Evolutionary conservation across 2,113 vertebrate species (phyloP).

Genomic region (Notothenia coriiceps): DNA sequence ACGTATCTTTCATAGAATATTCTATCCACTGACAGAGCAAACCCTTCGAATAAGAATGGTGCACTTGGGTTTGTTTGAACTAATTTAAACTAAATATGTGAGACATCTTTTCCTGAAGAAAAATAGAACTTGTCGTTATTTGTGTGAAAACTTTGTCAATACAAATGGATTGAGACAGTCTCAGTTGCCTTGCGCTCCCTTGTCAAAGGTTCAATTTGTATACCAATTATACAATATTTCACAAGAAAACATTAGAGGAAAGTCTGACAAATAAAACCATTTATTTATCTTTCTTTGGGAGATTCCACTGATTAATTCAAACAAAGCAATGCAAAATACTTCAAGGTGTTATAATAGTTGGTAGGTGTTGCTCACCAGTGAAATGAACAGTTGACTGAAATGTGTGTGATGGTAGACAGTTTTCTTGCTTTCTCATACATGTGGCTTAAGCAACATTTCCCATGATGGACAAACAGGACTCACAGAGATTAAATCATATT

Average conservation of each 20-base stretch:
- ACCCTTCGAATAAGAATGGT: background rate
- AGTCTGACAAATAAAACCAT: background rate
- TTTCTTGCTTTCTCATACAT: background rate
- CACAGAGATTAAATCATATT: slow-evolving; percentile 12
- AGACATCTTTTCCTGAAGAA: background rate
- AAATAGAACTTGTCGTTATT: background rate
- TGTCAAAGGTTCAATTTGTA: background rate
- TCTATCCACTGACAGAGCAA: slow-evolving; percentile 32
- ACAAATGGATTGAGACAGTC: background rate
- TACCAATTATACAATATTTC: background rate
- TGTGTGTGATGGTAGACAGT: background rate
- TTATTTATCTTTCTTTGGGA: background rate
- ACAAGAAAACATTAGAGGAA: background rate
- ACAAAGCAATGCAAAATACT: background rate
- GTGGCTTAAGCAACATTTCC: background rate
- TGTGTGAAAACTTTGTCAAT: background rate
- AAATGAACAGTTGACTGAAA: background rate
- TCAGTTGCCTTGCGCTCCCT: background rate
- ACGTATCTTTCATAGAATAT: slow-evolving; percentile 32
- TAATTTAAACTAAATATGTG: background rate
- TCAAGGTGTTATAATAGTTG: background rate
- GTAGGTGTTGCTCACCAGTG: background rate
- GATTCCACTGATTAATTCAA: background rate
- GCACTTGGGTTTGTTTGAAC: slow-evolving; percentile 28
- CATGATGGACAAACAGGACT: background rate